These are phyloP conservation scores for Pelagia noctiluca DNA, from an alignment of 30 jellyfish, hydroid and myxozoan genomes.

Conservation along the genomic window DNA sequence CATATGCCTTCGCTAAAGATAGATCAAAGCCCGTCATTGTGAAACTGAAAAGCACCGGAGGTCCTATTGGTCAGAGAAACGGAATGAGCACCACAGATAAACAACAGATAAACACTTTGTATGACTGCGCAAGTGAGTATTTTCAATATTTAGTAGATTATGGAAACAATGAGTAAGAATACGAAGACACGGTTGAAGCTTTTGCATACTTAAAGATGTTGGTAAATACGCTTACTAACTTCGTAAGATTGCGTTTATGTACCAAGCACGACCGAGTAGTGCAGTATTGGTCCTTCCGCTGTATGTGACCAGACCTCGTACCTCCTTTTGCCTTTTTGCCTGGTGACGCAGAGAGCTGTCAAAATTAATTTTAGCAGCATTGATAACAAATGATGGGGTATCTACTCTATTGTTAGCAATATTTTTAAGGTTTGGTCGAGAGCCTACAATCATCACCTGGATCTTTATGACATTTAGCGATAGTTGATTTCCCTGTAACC, in stretches of 20 bases:
- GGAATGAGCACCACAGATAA: slow-evolving; percentile 67
- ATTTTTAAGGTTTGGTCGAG: slow-evolving; percentile 27
- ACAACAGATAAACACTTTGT: slow-evolving; percentile 43
- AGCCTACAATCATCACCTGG: slow-evolving; percentile 21
- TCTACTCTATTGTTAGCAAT: slow-evolving; percentile 7
- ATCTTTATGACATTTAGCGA: slow-evolving; percentile 15
- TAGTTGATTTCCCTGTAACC: slow-evolving; percentile 22
- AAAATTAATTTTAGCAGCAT: slow-evolving; percentile 1
- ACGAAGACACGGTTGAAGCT: no score
- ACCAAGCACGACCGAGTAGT: no score
- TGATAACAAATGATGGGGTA: slow-evolving; percentile 1
- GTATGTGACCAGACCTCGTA: no score
- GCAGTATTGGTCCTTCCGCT: no score
- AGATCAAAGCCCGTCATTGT: slow-evolving; percentile 27
- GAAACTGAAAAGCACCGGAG: slow-evolving; percentile 27
- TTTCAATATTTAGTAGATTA: no score
- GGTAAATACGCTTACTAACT: no score
- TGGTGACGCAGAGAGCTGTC: not conserved
- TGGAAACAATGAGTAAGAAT: no score
- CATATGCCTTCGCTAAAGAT: slow-evolving; percentile 58
- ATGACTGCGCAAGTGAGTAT: slow-evolving; percentile 69
- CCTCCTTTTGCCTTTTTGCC: not conserved
- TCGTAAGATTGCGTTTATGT: no score
- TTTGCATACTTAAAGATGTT: no score
- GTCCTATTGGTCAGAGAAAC: slow-evolving; percentile 57